Evolutionary conservation across 2,888 invertebrate genomes (phyloP).

Genomic region (Dorcus hopei): DNA sequence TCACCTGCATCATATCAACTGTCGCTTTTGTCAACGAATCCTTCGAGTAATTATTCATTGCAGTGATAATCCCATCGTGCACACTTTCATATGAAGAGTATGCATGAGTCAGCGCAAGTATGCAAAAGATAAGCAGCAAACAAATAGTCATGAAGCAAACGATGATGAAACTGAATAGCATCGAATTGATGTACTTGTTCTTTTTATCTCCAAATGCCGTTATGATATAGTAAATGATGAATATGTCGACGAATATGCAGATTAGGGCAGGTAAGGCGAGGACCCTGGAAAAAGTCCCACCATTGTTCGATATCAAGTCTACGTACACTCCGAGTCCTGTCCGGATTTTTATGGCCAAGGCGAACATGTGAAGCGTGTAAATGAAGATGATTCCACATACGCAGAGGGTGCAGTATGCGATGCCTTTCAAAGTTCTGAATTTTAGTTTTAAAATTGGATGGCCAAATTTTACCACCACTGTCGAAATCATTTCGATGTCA

Average conservation of each 20-base stretch:
- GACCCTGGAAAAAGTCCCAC: conserved; percentile 35
- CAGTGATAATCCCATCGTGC: conserved; percentile 56
- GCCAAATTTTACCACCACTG: conserved; percentile 30
- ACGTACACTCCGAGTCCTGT: conserved; percentile 41
- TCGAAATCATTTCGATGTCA: conserved; percentile 5
- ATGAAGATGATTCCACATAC: conserved; percentile 28
- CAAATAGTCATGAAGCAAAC: neutral
- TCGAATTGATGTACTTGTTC: conserved; percentile 11
- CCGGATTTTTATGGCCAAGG: conserved; percentile 33
- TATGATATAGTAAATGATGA: conserved; percentile 30
- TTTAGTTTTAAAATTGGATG: conserved; percentile 34
- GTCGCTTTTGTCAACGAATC: conserved; percentile 56
- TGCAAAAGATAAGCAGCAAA: conserved; percentile 7
- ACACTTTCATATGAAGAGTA: conserved; percentile 35
- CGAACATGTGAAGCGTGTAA: conserved; percentile 34
- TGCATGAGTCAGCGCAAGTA: conserved; percentile 30
- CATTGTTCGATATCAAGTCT: conserved; percentile 41
- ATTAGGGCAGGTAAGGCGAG: conserved; percentile 33
- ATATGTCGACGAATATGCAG: conserved; percentile 32
- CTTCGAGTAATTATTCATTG: conserved; percentile 57
- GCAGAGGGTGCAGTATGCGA: conserved; percentile 25
- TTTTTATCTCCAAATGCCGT: conserved; percentile 28
- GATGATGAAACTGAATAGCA: conserved; percentile 12
- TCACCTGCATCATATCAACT: conserved; percentile 55
- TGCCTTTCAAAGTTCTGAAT: conserved; percentile 32